A percentile compares a stretch with the other conserved stretches of the same genome.
Evolutionary conservation across 2,113 vertebrate species (phyloP).

Genomic region (Gadus chalcogrammus): DNA sequence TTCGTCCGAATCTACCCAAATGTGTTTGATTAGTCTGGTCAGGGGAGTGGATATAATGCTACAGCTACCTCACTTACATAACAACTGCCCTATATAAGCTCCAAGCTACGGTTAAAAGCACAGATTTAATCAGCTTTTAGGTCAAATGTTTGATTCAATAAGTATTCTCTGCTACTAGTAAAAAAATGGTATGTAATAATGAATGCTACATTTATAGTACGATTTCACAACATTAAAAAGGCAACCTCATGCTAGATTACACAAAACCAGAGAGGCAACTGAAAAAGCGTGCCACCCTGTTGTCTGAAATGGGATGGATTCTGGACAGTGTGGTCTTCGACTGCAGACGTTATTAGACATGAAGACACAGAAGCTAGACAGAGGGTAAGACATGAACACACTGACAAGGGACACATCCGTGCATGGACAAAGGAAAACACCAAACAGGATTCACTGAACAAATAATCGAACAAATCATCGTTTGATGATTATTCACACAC

Average conservation of each 20-base stretch:
- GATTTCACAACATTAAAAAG: background rate
- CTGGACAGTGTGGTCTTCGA: background rate
- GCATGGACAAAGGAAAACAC: conserved; percentile 21
- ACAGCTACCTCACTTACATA: background rate
- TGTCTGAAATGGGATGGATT: conserved; percentile 21
- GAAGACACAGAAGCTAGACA: conserved; percentile 42
- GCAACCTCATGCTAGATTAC: background rate
- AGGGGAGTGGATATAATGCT: background rate
- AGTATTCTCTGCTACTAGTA: background rate
- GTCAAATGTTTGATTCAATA: background rate
- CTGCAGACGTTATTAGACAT: conserved; percentile 30
- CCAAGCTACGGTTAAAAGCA: background rate
- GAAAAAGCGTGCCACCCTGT: background rate
- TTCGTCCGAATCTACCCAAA: background rate
- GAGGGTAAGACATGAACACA: conserved; percentile 34
- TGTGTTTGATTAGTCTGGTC: background rate
- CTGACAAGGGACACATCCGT: conserved; percentile 27
- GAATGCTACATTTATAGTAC: background rate
- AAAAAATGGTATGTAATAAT: background rate
- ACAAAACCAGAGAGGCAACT: conserved; percentile 13
- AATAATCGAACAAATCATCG: conserved; percentile 19
- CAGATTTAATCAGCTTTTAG: background rate
- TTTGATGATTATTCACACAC: conserved; percentile 21
- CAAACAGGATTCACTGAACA: conserved; percentile 22
- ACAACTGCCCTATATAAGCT: background rate